A percentile compares a stretch with the other conserved stretches of the same genome.
These are phyloP conservation scores for Leptonema lineaticorne DNA, from an alignment of 1,140 invertebrate genomes.

Conservation along the genomic window DNA sequence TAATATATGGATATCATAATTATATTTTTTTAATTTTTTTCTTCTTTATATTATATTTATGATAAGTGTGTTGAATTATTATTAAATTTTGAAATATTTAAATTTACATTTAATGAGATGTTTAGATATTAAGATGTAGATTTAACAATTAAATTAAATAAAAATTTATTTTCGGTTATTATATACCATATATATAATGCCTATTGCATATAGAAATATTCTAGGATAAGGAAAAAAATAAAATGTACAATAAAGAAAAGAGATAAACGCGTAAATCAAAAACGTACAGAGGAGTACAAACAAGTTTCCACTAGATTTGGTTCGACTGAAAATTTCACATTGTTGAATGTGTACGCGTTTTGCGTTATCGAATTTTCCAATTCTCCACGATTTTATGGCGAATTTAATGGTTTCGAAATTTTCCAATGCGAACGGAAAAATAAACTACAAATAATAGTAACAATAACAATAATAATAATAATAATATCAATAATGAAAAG, in stretches of 20 bases:
- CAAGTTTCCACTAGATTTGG: constrained; percentile 25
- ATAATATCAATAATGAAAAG: no score
- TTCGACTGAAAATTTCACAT: neutral
- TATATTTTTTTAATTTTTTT: no score
- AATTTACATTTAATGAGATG: no score
- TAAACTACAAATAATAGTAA: no score
- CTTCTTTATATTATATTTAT: no score
- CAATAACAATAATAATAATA: no score
- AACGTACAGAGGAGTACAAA: constrained; percentile 18
- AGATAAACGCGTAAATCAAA: constrained; percentile 26
- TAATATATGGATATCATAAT: no score
- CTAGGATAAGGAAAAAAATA: neutral
- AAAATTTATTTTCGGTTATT: no score
- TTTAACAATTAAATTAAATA: no score
- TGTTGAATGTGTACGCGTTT: neutral
- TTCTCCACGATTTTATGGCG: constrained; percentile 21
- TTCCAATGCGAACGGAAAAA: constrained; percentile 1
- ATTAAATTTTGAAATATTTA: no score
- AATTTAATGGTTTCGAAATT: constrained; percentile 23
- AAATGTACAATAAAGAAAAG: neutral
- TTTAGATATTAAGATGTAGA: no score
- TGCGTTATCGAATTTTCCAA: constrained; percentile 4
- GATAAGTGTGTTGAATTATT: no score
- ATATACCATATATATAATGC: neutral
- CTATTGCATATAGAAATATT: neutral